phyloP scores from a whole-genome alignment of 2,888 invertebrate genomes.

The Herminia tarsipennalis region DNA sequence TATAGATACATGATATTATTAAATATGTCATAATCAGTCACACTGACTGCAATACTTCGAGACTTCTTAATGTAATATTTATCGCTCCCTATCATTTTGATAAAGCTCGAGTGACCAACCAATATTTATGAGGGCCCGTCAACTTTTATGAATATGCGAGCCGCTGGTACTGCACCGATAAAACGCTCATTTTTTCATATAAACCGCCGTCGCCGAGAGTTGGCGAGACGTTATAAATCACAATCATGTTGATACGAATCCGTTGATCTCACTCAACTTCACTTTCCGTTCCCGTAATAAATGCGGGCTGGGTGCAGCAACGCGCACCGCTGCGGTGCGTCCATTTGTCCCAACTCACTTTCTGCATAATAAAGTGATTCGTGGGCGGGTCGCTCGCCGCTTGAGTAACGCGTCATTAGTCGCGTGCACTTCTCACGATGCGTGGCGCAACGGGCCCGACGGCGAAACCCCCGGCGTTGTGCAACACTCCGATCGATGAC shows the following conservation, averaged over 20 bases:
- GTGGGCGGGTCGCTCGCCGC: conserved; percentile 53
- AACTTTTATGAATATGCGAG: conserved; percentile 77
- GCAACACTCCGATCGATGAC: conserved; percentile 61
- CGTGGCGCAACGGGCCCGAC: conserved; percentile 53
- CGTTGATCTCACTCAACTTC: conserved; percentile 45
- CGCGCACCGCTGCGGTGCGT: conserved; percentile 31
- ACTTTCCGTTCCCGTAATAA: conserved; percentile 54
- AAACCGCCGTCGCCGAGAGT: conserved; percentile 28
- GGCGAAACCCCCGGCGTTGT: conserved; percentile 57
- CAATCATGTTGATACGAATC: conserved; percentile 58
- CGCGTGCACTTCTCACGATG: conserved; percentile 48
- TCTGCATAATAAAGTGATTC: conserved; percentile 69
- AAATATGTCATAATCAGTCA: conserved; percentile 38
- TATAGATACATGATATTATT: conserved; percentile 25
- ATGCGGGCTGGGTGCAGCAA: conserved; percentile 45
- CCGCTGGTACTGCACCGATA: conserved; percentile 54
- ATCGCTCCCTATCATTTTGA: conserved; percentile 44
- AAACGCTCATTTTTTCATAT: conserved; percentile 69
- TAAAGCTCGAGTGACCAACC: conserved; percentile 51
- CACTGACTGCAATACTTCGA: conserved; percentile 19
- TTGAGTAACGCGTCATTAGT: conserved; percentile 61
- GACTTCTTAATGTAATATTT: conserved; percentile 50
- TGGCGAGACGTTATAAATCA: conserved; percentile 53
- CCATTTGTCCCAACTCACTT: conserved; percentile 65
- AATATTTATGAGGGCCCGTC: conserved; percentile 65